Evolutionary conservation across 2,113 vertebrate species (phyloP).

Genomic region (Stictonetta naevosa): DNA sequence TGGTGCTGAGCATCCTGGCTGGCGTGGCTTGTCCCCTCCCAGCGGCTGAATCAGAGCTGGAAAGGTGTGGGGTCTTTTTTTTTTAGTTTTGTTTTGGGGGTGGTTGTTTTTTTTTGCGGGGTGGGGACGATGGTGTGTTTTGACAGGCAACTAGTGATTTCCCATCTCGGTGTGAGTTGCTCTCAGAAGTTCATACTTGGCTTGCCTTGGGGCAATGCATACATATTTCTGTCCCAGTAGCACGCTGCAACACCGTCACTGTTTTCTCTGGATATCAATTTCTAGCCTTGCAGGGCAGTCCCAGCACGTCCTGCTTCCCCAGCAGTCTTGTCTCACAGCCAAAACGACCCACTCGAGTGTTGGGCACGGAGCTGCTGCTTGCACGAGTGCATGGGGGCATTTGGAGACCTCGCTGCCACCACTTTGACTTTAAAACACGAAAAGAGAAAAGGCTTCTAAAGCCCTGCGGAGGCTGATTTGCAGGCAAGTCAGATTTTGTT

Average conservation of each 20-base stretch:
- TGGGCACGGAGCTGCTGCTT: background rate
- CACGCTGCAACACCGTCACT: rapidly evolving
- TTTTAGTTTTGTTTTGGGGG: background rate
- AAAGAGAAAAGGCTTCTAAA: no score
- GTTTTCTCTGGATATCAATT: background rate
- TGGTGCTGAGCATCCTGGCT: background rate
- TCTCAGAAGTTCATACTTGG: background rate
- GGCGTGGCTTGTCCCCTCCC: no score
- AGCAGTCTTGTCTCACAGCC: rapidly evolving
- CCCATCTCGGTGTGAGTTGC: rapidly evolving
- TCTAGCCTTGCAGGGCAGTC: background rate
- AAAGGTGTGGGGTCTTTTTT: background rate
- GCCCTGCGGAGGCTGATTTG: no score
- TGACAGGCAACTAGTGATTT: background rate
- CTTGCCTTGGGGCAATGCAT: rapidly evolving
- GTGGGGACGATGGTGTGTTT: background rate
- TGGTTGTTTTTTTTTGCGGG: background rate
- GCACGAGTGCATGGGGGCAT: background rate
- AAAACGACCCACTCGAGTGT: background rate
- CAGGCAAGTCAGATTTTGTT: background rate
- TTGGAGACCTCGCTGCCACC: background rate
- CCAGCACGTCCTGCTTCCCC: rapidly evolving
- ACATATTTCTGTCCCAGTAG: background rate
- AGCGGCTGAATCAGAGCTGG: background rate
- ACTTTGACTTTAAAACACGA: background rate